Evolutionary conservation across 2,797 vertebrate genomes (phyloP).

Genomic region (Knipowitschia caucasica): DNA sequence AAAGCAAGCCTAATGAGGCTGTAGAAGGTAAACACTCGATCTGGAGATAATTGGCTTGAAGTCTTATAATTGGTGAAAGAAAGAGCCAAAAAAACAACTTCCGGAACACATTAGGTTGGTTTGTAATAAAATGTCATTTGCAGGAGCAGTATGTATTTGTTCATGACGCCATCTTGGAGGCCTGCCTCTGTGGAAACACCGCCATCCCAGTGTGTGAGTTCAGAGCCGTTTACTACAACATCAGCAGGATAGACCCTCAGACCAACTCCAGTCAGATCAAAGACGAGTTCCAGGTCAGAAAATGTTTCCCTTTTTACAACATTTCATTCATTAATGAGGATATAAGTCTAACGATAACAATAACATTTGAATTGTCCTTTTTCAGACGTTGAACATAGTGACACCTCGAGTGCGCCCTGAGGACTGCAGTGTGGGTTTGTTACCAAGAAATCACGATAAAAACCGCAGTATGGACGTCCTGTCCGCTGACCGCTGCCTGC

Average conservation of each 20-base stretch:
- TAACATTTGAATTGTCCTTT: neutral
- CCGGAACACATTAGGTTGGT: constrained; percentile 11
- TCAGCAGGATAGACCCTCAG: constrained; percentile 94
- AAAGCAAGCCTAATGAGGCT: constrained; percentile 4
- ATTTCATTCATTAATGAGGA: neutral
- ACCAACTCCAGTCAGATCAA: constrained; percentile 98
- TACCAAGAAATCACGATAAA: constrained; percentile 95
- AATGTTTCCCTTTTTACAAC: neutral
- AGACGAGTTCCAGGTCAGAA: constrained; percentile 93
- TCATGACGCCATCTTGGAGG: constrained; percentile 95
- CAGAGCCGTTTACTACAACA: constrained; percentile 92
- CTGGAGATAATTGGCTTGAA: neutral
- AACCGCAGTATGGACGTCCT: constrained; percentile 95
- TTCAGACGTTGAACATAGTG: constrained; percentile 92
- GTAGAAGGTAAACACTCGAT: constrained; percentile 11
- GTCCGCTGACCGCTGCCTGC: constrained; percentile 91
- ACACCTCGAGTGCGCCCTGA: constrained; percentile 91
- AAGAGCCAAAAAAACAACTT: constrained; percentile 34
- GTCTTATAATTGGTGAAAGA: constrained; percentile 26
- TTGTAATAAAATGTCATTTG: constrained; percentile 11
- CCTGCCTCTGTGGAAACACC: constrained; percentile 95
- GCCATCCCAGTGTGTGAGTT: constrained; percentile 97
- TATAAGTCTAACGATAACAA: too few relatives aligned
- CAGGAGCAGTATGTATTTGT: constrained; percentile 98
- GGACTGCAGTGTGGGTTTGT: constrained; percentile 93